Conservation (phyloP, 2,888 invertebrate genomes). For the Agrilus mali region DNA sequence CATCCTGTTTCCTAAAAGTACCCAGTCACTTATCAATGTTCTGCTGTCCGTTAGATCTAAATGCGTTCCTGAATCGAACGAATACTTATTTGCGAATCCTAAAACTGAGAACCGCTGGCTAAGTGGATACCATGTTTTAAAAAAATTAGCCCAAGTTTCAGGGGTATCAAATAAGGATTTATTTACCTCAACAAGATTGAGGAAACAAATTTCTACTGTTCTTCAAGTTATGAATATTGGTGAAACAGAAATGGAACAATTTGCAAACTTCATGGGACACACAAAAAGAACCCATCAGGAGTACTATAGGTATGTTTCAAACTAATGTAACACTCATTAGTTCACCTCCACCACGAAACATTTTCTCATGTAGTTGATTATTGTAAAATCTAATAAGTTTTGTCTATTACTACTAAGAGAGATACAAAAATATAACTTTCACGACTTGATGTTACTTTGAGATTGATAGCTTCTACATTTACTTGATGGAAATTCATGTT, state of each 20-base stretch:
- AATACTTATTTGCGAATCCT: constrained; percentile 16
- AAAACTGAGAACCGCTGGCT: constrained; percentile 11
- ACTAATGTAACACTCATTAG: background rate
- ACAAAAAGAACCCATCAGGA: constrained; percentile 16
- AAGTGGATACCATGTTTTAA: constrained; percentile 14
- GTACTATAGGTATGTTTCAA: constrained; percentile 11
- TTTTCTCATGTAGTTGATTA: too few relatives aligned
- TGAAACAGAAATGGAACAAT: constrained; percentile 17
- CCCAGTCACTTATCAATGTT: constrained; percentile 10
- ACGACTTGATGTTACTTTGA: too few relatives aligned
- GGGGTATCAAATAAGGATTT: constrained; percentile 10
- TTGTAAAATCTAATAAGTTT: too few relatives aligned
- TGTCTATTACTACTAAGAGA: too few relatives aligned
- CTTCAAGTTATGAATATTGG: constrained; percentile 13
- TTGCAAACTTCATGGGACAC: constrained; percentile 19
- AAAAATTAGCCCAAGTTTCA: constrained; percentile 13
- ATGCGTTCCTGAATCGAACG: constrained; percentile 11
- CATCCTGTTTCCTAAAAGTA: constrained; percentile 12
- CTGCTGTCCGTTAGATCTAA: constrained; percentile 9
- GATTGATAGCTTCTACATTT: too few relatives aligned
- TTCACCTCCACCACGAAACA: too few relatives aligned
- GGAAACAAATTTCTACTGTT: constrained; percentile 16
- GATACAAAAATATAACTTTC: too few relatives aligned
- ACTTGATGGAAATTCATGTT: too few relatives aligned
- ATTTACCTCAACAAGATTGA: constrained; percentile 15